Base-by-base conservation (phyloP, 2,888 invertebrate genomes). In the Itoplectis maculator region DNA sequence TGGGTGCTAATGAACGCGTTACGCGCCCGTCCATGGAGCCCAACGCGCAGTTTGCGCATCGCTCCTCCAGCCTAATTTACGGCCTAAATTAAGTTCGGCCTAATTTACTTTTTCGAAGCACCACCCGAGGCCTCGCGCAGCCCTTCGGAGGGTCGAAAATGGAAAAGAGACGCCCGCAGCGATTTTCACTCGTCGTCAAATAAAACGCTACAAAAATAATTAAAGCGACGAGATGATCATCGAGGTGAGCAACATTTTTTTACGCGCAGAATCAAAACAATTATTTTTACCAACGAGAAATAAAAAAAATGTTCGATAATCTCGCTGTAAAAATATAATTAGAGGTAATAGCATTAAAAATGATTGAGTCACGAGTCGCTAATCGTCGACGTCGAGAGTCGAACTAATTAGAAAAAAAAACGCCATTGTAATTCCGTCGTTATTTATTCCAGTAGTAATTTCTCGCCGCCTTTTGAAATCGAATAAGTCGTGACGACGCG, bases 1-100 rank as follows among this genome's bases (percentile, higher is more conserved):
- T 91, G 89, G 89, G 87, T 84, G 85, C 86, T 91, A 89, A 91
- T 90, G 88, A 91, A 91, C 84, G 87, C 63, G 45, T 69, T 65
- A 61, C 56, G 47, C 47, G 54, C 56, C 42, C 49, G 45, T 66
- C 59, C 49, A 37, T 65, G 29, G 11, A 2, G 5, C 35, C 15
- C 54, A 15, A 29, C 68, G 56, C 69, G 56, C 69, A 37, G 49
- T 73, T 63, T 74, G 68, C 70, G 45, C 51, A 54, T 56, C 15
- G 11, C 66, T 63, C 70, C 45, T 35, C 79, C 20, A 35, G 15
- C 15, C 56, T 15, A 7, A 29, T 59, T 59, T 59, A 35, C 9
- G 35, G 35, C 56, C 35, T n/a, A 35, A 59, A 59, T 59, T 59
- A 35, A 59, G n/a, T 73, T 37, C 61, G 74, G 74, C 78, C 84